A percentile compares a stretch with the other conserved stretches of the same genome.
These are phyloP conservation scores for Metalampra italica DNA, from an alignment of 2,888 invertebrate species.

Conservation along the genomic window DNA sequence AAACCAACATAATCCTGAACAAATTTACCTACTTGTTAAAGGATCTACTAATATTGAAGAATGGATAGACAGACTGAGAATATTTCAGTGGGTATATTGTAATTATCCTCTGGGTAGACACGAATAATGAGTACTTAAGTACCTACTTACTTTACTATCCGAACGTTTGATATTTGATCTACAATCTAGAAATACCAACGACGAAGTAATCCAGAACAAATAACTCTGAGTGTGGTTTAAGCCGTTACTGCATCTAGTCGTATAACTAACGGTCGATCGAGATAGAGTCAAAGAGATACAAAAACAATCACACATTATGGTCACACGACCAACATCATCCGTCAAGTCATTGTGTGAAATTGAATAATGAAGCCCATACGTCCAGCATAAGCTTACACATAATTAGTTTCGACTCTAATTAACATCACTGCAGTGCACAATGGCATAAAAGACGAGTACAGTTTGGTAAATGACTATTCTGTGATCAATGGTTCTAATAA, in stretches of 20 bases:
- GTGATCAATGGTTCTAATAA: too few species aligned
- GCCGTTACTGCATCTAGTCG: conserved; percentile 12
- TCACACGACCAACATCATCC: conserved; percentile 29
- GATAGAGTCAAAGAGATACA: conserved; percentile 16
- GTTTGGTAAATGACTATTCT: too few species aligned
- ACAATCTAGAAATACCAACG: neutral
- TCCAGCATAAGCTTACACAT: neutral
- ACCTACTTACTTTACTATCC: too few species aligned
- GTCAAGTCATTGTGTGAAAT: conserved; percentile 19
- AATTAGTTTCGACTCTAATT: conserved; percentile 11
- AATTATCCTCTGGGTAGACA: too few species aligned
- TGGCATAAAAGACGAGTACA: neutral
- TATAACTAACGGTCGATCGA: conserved; percentile 7
- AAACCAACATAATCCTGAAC: too few species aligned
- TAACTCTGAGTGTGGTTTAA: conserved; percentile 7
- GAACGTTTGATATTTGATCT: neutral
- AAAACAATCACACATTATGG: conserved; percentile 22
- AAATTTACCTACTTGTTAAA: too few species aligned
- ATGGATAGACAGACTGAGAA: too few species aligned
- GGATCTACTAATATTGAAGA: too few species aligned
- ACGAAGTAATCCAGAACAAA: neutral
- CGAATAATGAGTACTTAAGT: too few species aligned
- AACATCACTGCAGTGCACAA: neutral
- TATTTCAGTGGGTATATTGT: too few species aligned
- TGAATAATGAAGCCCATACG: conserved; percentile 13